Conservation (phyloP, 2,888 invertebrate genomes). For the Lepeophtheirus nordmannii region DNA sequence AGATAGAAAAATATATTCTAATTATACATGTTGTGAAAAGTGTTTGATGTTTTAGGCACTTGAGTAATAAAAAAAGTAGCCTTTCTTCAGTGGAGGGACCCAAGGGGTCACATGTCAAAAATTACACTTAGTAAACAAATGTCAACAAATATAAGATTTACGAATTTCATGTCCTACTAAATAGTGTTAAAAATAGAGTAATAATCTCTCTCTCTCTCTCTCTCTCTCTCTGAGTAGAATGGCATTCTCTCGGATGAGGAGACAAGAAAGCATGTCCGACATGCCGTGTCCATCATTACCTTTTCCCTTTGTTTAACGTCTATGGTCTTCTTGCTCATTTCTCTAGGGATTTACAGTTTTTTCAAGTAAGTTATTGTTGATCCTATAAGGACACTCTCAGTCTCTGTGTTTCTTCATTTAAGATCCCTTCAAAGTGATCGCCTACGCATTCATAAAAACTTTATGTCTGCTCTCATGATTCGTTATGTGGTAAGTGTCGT, state of each 20-base stretch:
- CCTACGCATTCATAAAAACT: constrained; percentile 32
- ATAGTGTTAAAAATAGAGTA: background rate
- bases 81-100: too few species aligned
- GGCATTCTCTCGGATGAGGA: constrained; percentile 13
- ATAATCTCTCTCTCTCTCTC: background rate
- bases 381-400: background rate
- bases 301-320: constrained; percentile 14
- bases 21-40: too few species aligned
- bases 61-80: too few species aligned
- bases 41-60: too few species aligned
- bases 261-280: constrained; percentile 4
- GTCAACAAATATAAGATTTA: background rate
- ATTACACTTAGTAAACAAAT: background rate
- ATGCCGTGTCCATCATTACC: constrained; percentile 15
- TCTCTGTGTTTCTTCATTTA: background rate
- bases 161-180: background rate
- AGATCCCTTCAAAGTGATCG: constrained; percentile 32
- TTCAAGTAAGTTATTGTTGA: constrained; percentile 6
- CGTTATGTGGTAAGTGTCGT: constrained; percentile 35
- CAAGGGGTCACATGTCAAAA: background rate
- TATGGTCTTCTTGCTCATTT: background rate
- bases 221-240: background rate
- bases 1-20: too few species aligned
- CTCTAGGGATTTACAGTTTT: constrained; percentile 10
- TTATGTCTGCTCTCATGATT: constrained; percentile 34